These are phyloP conservation scores for Mantis religiosa DNA, from an alignment of 2,888 invertebrate genomes.

Conservation along the genomic window DNA sequence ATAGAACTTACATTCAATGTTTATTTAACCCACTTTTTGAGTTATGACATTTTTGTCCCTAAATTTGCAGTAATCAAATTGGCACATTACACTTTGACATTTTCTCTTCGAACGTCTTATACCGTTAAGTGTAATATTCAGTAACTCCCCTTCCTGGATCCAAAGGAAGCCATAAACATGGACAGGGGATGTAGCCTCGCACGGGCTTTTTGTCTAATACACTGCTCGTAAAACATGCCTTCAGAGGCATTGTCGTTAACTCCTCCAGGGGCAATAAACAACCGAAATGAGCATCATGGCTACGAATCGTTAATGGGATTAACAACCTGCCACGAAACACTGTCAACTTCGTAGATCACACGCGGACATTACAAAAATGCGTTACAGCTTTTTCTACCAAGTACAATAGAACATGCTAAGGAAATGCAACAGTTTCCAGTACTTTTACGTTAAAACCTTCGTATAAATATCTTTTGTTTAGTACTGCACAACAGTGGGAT, in stretches of 20 bases:
- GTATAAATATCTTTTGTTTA: too few species aligned
- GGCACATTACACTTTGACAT: background rate
- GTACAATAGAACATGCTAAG: too few species aligned
- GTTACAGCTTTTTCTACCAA: too few species aligned
- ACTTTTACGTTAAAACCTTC: too few species aligned
- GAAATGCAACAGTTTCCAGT: too few species aligned
- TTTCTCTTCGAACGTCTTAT: background rate
- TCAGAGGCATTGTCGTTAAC: background rate
- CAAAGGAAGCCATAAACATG: background rate
- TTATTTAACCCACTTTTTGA: too few species aligned
- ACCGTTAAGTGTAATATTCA: background rate
- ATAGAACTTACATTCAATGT: too few species aligned
- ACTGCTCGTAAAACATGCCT: background rate
- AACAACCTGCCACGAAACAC: background rate
- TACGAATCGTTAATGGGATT: background rate
- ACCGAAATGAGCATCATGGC: background rate
- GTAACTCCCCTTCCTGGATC: background rate
- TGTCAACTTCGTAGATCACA: background rate
- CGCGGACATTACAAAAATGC: too few species aligned
- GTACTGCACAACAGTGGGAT: too few species aligned
- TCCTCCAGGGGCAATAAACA: too few species aligned
- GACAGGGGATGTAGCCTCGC: background rate
- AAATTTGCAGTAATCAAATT: too few species aligned
- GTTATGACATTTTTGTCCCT: too few species aligned
- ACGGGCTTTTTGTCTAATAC: background rate